Percentiles rank a stretch among this genome's conserved stretches.
These are phyloP conservation scores for Macrobrachium nipponense DNA, from an alignment of 1,140 invertebrate species.

Conservation along the genomic window DNA sequence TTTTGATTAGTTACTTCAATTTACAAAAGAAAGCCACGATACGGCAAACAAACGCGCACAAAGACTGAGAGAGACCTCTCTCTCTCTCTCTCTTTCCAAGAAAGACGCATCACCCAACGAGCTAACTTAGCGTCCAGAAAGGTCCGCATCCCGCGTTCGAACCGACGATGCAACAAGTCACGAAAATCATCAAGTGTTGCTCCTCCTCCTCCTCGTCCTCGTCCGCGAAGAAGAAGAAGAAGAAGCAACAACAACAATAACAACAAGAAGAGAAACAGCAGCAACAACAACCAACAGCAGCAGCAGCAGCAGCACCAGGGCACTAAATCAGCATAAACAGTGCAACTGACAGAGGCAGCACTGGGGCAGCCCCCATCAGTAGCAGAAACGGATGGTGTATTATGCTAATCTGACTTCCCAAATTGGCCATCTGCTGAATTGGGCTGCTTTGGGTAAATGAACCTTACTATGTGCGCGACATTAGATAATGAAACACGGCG, in stretches of 20 bases:
- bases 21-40: no score
- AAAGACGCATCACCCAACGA: neutral
- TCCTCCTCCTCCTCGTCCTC: no score
- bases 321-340: conserved; percentile 19
- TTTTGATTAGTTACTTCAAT: no score
- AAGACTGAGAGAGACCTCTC: neutral
- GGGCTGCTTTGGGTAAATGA: conserved; percentile 37
- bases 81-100: no score
- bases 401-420: conserved; percentile 29
- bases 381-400: conserved; percentile 23
- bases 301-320: neutral
- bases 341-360: conserved; percentile 16
- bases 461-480: conserved; percentile 15
- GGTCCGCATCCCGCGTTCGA: no score
- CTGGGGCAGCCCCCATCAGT: neutral
- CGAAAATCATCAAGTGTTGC: no score
- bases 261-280: neutral
- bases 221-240: no score
- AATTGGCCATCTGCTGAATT: conserved; percentile 44
- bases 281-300: no score
- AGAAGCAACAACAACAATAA: neutral
- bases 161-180: no score
- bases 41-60: no score
- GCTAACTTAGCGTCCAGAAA: no score
- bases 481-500: conserved; percentile 23